phyloP scores from a whole-genome alignment of 2,797 vertebrate species.

The Spondyliosoma cantharus region DNA sequence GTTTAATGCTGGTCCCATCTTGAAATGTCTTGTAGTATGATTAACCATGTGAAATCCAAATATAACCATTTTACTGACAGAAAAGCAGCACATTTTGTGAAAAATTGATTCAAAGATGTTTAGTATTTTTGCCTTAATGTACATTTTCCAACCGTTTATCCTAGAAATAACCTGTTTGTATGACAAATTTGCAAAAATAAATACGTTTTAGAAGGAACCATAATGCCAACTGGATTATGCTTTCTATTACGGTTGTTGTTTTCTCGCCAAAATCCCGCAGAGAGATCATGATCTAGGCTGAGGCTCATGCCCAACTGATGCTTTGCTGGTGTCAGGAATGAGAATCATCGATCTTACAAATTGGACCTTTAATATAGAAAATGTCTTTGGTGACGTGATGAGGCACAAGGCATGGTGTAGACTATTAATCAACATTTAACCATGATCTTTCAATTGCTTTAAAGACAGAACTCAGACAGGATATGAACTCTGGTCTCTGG shows the following conservation, averaged over 20 bases:
- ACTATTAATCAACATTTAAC: neutral
- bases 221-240: neutral
- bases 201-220: too few relatives aligned
- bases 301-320: too few relatives aligned
- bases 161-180: neutral
- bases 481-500: neutral
- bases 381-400: neutral
- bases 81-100: neutral
- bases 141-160: too few relatives aligned
- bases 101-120: neutral
- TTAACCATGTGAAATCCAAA: neutral
- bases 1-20: too few relatives aligned
- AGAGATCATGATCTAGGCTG: neutral
- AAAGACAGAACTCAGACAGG: neutral
- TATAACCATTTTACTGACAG: neutral
- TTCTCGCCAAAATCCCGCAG: neutral
- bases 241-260: neutral
- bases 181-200: neutral
- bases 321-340: too few relatives aligned
- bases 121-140: neutral
- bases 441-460: neutral
- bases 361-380: too few relatives aligned
- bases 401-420: neutral
- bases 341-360: too few relatives aligned
- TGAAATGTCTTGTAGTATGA: neutral